Evolutionary conservation across 2,113 vertebrate species (phyloP).

Genomic region (Cephalopholis sonnerati): DNA sequence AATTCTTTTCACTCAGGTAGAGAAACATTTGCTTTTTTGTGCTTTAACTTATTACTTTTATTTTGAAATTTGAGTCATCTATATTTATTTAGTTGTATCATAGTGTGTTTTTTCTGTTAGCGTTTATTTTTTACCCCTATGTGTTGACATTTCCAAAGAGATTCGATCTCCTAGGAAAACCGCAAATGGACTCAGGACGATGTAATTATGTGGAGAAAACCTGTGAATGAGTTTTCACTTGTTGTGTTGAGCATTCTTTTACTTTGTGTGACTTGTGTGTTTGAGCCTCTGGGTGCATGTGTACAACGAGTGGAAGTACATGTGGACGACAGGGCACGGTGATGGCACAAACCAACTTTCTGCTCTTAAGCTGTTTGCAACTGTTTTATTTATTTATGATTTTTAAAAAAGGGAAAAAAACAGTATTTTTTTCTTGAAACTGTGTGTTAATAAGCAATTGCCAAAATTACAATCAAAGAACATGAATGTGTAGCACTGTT

Average conservation of each 20-base stretch:
- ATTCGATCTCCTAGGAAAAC: slow-evolving; percentile 19
- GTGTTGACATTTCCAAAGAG: slow-evolving; percentile 32
- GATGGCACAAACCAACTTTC: slow-evolving; percentile 27
- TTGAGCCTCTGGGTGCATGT: slow-evolving; percentile 26
- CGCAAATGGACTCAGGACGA: slow-evolving; percentile 45
- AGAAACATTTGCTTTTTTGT: slow-evolving; percentile 63
- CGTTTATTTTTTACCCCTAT: slow-evolving; percentile 10
- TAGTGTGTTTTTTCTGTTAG: slow-evolving; percentile 44
- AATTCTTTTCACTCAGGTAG: slow-evolving; percentile 79
- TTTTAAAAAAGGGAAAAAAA: slow-evolving; percentile 30
- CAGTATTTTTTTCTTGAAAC: slow-evolving; percentile 35
- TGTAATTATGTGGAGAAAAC: neutral
- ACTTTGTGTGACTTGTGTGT: slow-evolving; percentile 46
- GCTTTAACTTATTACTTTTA: slow-evolving; percentile 80
- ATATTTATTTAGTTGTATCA: slow-evolving; percentile 74
- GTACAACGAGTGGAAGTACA: slow-evolving; percentile 4
- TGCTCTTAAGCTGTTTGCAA: slow-evolving; percentile 31
- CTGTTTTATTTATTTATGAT: slow-evolving; percentile 74
- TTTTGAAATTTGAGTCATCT: slow-evolving; percentile 25
- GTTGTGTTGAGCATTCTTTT: slow-evolving; percentile 25
- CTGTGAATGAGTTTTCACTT: slow-evolving; percentile 25
- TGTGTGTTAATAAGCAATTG: slow-evolving; percentile 55
- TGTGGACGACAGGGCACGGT: slow-evolving; percentile 26
- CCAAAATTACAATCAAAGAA: slow-evolving; percentile 67
- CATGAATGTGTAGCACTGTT: slow-evolving; percentile 22